phyloP scores from a whole-genome alignment of 2,113 vertebrate species.

The Chamaea fasciata region DNA sequence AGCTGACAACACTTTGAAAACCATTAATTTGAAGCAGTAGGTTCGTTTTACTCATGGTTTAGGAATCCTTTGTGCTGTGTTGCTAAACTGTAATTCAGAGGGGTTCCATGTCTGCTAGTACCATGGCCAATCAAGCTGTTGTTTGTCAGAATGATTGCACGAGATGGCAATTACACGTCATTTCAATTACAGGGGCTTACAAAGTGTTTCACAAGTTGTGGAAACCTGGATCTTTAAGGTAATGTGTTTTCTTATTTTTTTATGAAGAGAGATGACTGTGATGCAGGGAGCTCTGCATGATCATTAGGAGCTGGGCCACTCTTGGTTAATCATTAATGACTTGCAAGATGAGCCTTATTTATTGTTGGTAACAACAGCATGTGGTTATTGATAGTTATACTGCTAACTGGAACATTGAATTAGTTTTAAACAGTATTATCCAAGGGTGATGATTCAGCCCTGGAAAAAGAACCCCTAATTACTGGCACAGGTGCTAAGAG shows the following conservation, averaged over 20 bases:
- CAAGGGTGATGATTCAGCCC: not conserved
- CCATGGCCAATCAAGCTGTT: not conserved
- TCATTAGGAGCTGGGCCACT: not conserved
- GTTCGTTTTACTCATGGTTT: not conserved
- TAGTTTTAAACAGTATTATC: not conserved
- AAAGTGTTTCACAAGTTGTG: conserved; percentile 78
- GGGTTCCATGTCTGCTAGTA: not conserved
- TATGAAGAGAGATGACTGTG: not conserved
- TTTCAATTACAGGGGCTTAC: conserved; percentile 83
- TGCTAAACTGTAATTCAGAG: not conserved
- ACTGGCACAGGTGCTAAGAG: not conserved
- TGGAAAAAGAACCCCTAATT: not conserved
- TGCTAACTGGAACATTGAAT: not conserved
- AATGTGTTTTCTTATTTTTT: not conserved
- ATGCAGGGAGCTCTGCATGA: not conserved
- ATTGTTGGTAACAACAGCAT: not conserved
- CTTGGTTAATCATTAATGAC: conserved; percentile 9
- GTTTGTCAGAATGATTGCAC: not conserved
- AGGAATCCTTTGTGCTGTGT: not conserved
- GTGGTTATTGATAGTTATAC: not conserved
- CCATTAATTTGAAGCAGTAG: not conserved
- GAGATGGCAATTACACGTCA: not conserved
- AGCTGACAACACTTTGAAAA: not conserved
- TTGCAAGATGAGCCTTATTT: not conserved
- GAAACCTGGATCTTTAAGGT: conserved; percentile 84